Evolutionary conservation across 2,797 vertebrate genomes (phyloP), one percentile per base, ranked within the genome.

Genomic region (Sebastes trivittatus): DNA sequence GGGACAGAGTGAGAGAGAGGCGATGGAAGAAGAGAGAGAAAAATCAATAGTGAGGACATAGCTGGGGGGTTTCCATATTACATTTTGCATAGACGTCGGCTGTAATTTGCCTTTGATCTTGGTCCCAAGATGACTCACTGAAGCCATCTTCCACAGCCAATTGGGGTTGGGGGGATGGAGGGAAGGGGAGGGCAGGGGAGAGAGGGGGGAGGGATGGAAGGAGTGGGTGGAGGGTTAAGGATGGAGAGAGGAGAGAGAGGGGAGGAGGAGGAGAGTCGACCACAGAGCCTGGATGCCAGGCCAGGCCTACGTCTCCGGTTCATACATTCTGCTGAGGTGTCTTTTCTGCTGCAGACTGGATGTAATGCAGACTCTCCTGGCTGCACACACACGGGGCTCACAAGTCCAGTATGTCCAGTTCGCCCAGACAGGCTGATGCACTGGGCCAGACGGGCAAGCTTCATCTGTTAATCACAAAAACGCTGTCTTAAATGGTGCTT

Each of bases 41-140:
- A 92, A 95, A 95, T 95, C 94, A 95, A 96, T 95, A 95, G 90
- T 83, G 92, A 93, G 92, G 93, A 93, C 90, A 93, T 95, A 88
- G 94, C 95, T 95, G 89, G 94, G 93, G 94, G 94, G 92, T 94
- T 95, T 94, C 93, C 94, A 95, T 94, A 95, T 96, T 95, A 95
- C 94, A 95, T 96, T 96, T 94, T 95, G 95, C 95, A 96, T 95
- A 95, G 95, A 96, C 94, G 93, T 96, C 92, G 92, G 93, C 93
- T 93, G 92, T 96, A 96, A 96, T 96, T 95, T 95, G 90, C 88
- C 95, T 96, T 96, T 96, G 95, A 96, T 96, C 95, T 95, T 89
- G 78, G 92, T 94, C 94, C 94, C 94, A 94, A 93, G 94, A 95
- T 95, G 95, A 96, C 94, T 95, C 95, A 95, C 93, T 93, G 94